A percentile compares a stretch with the other conserved stretches of the same genome.
Conservation (phyloP, 2,888 invertebrate genomes). For the Caenorhabditis sinica region DNA sequence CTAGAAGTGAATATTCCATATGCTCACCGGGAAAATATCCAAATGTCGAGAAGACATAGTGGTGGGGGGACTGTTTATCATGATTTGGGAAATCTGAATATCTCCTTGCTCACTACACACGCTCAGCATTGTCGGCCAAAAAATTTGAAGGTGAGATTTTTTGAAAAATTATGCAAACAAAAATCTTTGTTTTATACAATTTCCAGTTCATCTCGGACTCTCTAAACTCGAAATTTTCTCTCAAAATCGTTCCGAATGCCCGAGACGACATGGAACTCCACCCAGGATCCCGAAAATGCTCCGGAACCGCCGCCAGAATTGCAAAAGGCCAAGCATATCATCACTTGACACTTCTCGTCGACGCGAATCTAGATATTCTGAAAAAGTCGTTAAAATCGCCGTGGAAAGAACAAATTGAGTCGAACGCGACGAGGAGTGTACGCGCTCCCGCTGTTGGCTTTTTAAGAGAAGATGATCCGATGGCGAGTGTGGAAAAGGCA, state of each 20-base stretch:
- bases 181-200: background rate
- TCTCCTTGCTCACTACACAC: conserved; percentile 93
- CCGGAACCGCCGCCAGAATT: conserved; percentile 95
- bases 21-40: conserved; percentile 88
- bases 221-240: conserved; percentile 87
- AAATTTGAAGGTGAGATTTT: conserved; percentile 87
- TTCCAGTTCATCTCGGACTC: conserved; percentile 90
- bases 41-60: conserved; percentile 90
- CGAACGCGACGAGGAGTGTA: conserved; percentile 92
- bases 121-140: conserved; percentile 91
- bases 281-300: conserved; percentile 86
- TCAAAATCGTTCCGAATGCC: conserved; percentile 87
- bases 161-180: background rate
- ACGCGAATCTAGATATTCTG: conserved; percentile 86
- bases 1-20: conserved; percentile 91
- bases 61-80: conserved; percentile 97
- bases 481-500: conserved; percentile 86
- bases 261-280: conserved; percentile 91
- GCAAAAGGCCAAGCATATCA: conserved; percentile 95
- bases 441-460: conserved; percentile 90
- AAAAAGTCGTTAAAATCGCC: conserved; percentile 72
- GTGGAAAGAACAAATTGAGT: conserved; percentile 88
- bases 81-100: conserved; percentile 91
- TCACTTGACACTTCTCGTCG: conserved; percentile 95
- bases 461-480: conserved; percentile 89